These are phyloP conservation scores for Thryonomys swinderianus DNA, from an alignment of 2,113 vertebrate species.

Conservation along the genomic window DNA sequence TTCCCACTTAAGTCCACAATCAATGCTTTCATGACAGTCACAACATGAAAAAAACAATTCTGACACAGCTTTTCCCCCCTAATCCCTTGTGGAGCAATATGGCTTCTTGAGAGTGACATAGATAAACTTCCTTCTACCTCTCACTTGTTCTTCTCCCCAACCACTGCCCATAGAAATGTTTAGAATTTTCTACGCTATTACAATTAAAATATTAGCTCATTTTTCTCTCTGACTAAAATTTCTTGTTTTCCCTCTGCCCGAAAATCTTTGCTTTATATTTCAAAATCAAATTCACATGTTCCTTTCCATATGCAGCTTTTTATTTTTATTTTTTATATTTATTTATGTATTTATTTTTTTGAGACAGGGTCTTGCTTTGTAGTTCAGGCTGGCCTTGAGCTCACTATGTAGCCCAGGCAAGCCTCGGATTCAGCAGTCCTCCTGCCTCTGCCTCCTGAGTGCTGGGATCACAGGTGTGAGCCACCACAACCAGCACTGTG, in stretches of 20 bases:
- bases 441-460: too few relatives aligned
- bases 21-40: not conserved
- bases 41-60: not conserved
- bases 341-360: too few relatives aligned
- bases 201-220: not conserved
- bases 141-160: not conserved
- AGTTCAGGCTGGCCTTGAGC: too few relatives aligned
- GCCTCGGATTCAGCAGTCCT: too few relatives aligned
- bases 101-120: not conserved
- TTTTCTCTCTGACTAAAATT: not conserved
- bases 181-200: not conserved
- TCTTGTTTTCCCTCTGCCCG: not conserved
- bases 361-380: too few relatives aligned
- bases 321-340: too few relatives aligned
- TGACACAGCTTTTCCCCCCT: too few relatives aligned
- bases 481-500: too few relatives aligned
- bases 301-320: not conserved
- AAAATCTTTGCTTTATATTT: conserved; percentile 19
- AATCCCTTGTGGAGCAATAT: not conserved
- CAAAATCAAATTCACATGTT: not conserved
- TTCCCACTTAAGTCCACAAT: not conserved
- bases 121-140: not conserved
- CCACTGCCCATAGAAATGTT: not conserved
- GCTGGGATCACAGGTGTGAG: too few relatives aligned
- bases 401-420: too few relatives aligned